phyloP scores from a whole-genome alignment of 2,797 vertebrate species.

The Myripristis jacobus region DNA sequence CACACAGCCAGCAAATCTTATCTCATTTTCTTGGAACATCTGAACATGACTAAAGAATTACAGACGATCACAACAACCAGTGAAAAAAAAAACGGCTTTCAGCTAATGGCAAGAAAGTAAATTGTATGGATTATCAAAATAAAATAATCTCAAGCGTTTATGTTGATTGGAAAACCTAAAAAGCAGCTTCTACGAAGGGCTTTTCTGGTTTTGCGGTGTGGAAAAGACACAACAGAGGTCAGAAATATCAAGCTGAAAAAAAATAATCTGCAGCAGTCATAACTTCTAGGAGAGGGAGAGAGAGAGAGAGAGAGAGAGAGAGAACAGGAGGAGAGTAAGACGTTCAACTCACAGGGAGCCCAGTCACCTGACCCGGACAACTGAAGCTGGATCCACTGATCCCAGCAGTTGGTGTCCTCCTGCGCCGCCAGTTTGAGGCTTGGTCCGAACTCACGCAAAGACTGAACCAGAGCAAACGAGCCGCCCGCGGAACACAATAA shows the following conservation, averaged over 20 bases:
- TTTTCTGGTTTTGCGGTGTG: background rate
- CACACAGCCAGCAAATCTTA: background rate
- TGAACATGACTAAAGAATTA: background rate
- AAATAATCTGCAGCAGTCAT: background rate
- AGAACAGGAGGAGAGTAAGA: conserved; percentile 18
- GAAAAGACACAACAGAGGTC: background rate
- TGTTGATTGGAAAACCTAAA: background rate
- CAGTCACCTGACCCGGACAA: conserved; percentile 80
- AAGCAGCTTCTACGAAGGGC: background rate
- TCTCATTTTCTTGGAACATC: background rate
- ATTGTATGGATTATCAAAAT: background rate
- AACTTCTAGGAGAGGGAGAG: background rate
- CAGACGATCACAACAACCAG: background rate
- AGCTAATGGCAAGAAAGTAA: background rate
- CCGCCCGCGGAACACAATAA: conserved; percentile 14
- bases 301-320: background rate
- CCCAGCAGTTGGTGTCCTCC: conserved; percentile 77
- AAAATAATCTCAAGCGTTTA: background rate
- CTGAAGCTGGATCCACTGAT: conserved; percentile 85
- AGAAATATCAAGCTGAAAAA: conserved; percentile 1
- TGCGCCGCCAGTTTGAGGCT: conserved; percentile 79
- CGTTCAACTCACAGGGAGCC: conserved; percentile 81
- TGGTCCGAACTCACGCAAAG: conserved; percentile 13
- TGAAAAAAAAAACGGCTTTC: background rate
- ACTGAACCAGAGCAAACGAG: background rate